Base-by-base conservation (phyloP, 2,888 invertebrate genomes). In the Stenolophus ochropezus region DNA sequence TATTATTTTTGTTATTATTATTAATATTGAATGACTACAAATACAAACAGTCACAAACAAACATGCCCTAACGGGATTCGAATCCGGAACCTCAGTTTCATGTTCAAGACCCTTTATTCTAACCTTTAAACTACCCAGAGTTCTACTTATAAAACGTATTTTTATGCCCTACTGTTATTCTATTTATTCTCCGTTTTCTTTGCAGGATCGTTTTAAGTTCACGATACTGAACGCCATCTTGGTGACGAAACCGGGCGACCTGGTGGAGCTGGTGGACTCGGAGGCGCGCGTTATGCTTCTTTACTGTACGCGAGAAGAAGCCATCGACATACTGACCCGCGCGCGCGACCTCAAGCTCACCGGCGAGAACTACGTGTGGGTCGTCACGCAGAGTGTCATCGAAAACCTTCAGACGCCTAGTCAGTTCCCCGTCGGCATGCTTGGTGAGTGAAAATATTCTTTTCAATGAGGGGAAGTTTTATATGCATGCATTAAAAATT, bases 351-450 rank as follows among this genome's bases (percentile, higher is more conserved):
- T 93, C 85, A 94, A 95, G 85, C 93, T 97, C 83, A 96, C 95
- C 2, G 96, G 96, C 5, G 97, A 97, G 89, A 97, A 97, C 89
- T 98, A 97, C 89, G 96, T 98, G 6, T 98, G 98, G 98, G 97
- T 98, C 82, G 98, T 97, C 18, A 97, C 97, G 73, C 98, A 98
- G 89, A 96, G 96, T 87, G 97, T 97, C 84, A 95, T 97, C 82
- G 96, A 96, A 86, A 95, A 95, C 85, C 92, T 93, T 86, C 94
- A 95, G 86, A 93, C 93, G 5, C 92, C 93, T 23, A 91, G 92
- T 74, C 93, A 96, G 88, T 97, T 97, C 89, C 97, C 97, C 0
- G 94, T 97, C 27, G 97, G 97, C 81, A 97, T 97, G 96, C 91
- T 97, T 75, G 97, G 96, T 96, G 88, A 90, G 93, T 90, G 53